Evolutionary conservation across 2,113 vertebrate species (phyloP).

Genomic region (Cairina moschata): DNA sequence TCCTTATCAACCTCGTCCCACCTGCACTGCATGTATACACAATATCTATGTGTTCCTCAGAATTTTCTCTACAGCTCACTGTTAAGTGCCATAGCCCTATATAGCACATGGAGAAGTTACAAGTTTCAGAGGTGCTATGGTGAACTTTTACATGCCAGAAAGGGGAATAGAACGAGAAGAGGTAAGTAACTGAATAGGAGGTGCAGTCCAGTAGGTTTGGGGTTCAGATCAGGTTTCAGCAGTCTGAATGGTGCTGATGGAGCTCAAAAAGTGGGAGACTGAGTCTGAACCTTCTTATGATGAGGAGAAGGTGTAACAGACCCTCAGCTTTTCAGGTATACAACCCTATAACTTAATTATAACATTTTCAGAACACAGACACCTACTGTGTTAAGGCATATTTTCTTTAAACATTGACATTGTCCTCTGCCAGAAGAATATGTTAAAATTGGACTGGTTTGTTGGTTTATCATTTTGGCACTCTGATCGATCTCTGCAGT

Average conservation of each 20-base stretch:
- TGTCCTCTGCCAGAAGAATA: not conserved
- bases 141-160: not conserved
- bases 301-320: not conserved
- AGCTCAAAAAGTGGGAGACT: not conserved
- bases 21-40: too few relatives aligned
- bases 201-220: accelerated
- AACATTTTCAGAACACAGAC: not conserved
- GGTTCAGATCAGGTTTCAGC: not conserved
- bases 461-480: not conserved
- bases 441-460: not conserved
- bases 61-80: not conserved
- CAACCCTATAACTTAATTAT: not conserved
- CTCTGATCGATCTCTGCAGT: not conserved
- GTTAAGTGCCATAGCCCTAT: accelerated
- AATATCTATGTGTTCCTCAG: not conserved
- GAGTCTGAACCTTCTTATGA: not conserved
- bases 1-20: not conserved
- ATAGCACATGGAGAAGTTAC: not conserved
- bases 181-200: not conserved
- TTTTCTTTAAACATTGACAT: not conserved
- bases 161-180: not conserved
- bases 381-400: not conserved
- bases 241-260: accelerated
- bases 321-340: not conserved
- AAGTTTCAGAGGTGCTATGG: not conserved